Base-by-base conservation (phyloP, 92 coral and sea anemone species). In the Palythoa heliodiscus region DNA sequence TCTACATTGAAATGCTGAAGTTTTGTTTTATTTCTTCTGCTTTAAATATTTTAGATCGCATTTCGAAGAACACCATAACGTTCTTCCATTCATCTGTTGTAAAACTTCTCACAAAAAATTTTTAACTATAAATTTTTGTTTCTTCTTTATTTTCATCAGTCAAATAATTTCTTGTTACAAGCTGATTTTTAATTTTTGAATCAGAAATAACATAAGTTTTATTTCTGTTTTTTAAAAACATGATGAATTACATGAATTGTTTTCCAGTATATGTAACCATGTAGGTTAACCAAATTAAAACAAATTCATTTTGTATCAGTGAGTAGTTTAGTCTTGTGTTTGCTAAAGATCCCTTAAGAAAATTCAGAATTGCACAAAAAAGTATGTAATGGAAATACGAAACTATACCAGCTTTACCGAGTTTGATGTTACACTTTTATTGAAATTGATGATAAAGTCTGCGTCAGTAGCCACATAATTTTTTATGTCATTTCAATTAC, bases 271-370 rank as follows among this genome's bases (percentile, higher is more conserved):
- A 0, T 29, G 35, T 29, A 29, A 29, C 35, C 35, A 29, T 29
- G 35, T 1, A 29, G 35, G 39, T 15, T 74, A 22, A 52, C 14
- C 37, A 20, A n/a, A 50, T 74, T 50, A 22, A 52, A 40, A 74
- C 78, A 74, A 20, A 50, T 25, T 16, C 14, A 74, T 52, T 14
- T 48, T 47, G 43, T 74, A 53, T 74, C 55, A 4, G 19, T 0
- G 14, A 40, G 40, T 7, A 71, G 43, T 14, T 55, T 7, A 0
- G 61, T 55, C 61, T 40, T 43, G 29, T 9, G 17, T 19, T 77
- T 77, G 82, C 48, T 35, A 77, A 57, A 39, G 47, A 11, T 20
- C 70, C 52, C 37, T 77, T 9, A 35, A 68, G 53, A n/a, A 57
- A 19, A 20, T 67, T 47, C 66, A 24, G 35, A 60, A 25, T 5